Evolutionary conservation across 1,140 invertebrate genomes (phyloP).

Genomic region (Drosophila guanche): DNA sequence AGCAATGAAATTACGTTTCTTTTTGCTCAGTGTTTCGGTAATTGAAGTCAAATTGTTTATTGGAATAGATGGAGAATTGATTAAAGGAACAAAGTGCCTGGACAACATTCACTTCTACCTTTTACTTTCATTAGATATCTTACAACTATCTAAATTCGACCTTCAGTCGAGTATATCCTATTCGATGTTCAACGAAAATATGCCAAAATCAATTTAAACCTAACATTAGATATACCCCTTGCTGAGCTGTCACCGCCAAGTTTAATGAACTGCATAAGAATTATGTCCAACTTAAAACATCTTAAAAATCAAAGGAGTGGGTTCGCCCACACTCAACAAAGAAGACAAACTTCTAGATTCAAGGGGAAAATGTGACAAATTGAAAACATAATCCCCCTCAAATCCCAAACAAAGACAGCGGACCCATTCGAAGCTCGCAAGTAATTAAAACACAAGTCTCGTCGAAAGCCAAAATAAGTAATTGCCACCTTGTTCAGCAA

Average conservation of each 20-base stretch:
- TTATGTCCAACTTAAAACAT: too few species aligned
- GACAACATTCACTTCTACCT: not conserved
- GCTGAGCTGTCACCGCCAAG: too few species aligned
- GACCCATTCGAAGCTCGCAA: constrained; percentile 24
- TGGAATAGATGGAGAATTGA: constrained; percentile 18
- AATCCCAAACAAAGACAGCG: constrained; percentile 1
- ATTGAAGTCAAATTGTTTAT: constrained; percentile 56
- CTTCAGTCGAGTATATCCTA: too few species aligned
- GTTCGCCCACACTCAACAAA: too few species aligned
- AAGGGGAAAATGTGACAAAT: constrained; percentile 6
- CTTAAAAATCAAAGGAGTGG: too few species aligned
- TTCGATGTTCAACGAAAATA: too few species aligned
- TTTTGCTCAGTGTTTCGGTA: constrained; percentile 27
- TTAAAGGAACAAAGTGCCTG: constrained; percentile 5
- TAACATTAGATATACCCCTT: too few species aligned
- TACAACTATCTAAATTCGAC: too few species aligned
- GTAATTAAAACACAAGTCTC: constrained; percentile 64
- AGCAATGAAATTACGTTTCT: constrained; percentile 40
- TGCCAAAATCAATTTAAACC: not conserved
- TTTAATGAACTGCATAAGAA: not conserved
- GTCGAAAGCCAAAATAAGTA: constrained; percentile 63
- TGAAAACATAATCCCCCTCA: constrained; percentile 6
- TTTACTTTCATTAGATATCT: too few species aligned
- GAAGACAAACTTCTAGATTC: not conserved
- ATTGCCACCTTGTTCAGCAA: constrained; percentile 75